phyloP scores from a whole-genome alignment of 2,888 invertebrate genomes.

The Erebia aethiops region DNA sequence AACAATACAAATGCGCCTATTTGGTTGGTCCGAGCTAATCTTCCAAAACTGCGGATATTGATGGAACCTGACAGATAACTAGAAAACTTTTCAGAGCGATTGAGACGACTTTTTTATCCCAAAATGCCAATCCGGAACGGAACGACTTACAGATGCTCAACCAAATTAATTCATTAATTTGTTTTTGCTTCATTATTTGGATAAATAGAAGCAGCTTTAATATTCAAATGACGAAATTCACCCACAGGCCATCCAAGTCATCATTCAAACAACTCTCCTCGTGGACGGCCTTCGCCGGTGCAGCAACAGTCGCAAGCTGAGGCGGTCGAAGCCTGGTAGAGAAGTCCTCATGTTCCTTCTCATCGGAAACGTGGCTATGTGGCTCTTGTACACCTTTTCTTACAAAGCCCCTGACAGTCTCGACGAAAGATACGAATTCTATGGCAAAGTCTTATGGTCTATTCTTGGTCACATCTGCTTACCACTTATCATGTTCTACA shows the following conservation, averaged over 20 bases:
- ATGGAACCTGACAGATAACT: no score
- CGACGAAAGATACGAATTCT: slow-evolving; percentile 85
- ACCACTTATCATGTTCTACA: slow-evolving; percentile 89
- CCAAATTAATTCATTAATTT: no score
- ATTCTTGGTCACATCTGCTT: slow-evolving; percentile 88
- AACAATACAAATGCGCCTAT: no score
- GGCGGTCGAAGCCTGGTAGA: slow-evolving; percentile 87
- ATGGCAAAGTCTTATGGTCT: slow-evolving; percentile 88
- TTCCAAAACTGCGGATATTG: no score
- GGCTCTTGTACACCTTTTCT: slow-evolving; percentile 89
- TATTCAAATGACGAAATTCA: not conserved
- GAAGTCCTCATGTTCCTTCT: slow-evolving; percentile 90
- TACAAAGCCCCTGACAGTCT: slow-evolving; percentile 77
- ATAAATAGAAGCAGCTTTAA: not conserved
- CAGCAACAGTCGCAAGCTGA: slow-evolving; percentile 84
- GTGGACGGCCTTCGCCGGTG: slow-evolving; percentile 89
- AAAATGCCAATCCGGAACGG: no score
- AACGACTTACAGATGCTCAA: no score
- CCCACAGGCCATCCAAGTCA: slow-evolving; percentile 86
- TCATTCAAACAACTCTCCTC: slow-evolving; percentile 88
- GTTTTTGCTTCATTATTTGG: not conserved
- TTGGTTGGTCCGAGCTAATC: no score
- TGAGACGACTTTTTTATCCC: no score
- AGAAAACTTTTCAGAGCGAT: no score
- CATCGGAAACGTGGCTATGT: slow-evolving; percentile 89